phyloP scores from a whole-genome alignment of 2,888 invertebrate species.

The Gibbula magus region DNA sequence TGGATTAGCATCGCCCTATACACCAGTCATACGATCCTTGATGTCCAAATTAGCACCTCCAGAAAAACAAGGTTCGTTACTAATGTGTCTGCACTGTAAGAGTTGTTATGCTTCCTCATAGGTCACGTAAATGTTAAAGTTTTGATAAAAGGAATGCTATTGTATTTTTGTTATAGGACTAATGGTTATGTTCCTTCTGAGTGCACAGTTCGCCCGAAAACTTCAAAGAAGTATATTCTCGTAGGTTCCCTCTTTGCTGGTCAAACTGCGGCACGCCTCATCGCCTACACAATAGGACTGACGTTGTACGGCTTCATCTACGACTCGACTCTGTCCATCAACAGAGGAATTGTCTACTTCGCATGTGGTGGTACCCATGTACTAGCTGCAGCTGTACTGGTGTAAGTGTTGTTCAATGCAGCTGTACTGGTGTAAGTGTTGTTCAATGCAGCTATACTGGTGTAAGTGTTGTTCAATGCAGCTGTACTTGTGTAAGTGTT shows the following conservation, averaged over 20 bases:
- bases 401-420: not conserved
- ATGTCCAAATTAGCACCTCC: not conserved
- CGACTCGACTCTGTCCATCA: not conserved
- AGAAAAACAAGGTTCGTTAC: not conserved
- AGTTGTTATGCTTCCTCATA: no score
- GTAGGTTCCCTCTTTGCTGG: slow-evolving; percentile 7
- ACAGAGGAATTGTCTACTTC: not conserved
- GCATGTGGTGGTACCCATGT: not conserved
- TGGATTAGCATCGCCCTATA: not conserved
- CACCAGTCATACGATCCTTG: not conserved
- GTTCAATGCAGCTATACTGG: no score
- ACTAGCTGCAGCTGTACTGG: not conserved
- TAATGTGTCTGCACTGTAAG: no score
- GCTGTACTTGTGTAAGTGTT: no score
- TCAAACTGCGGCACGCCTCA: not conserved
- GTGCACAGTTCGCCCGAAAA: not conserved
- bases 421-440: no score
- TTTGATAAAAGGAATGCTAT: no score
- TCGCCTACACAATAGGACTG: not conserved
- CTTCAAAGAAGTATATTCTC: not conserved
- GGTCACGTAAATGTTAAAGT: no score
- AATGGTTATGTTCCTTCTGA: not conserved
- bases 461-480: no score
- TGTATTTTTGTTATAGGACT: no score
- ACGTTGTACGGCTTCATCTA: not conserved